Conservation (phyloP, 2,888 invertebrate genomes). For the Scelioninae gen. 2 region DNA sequence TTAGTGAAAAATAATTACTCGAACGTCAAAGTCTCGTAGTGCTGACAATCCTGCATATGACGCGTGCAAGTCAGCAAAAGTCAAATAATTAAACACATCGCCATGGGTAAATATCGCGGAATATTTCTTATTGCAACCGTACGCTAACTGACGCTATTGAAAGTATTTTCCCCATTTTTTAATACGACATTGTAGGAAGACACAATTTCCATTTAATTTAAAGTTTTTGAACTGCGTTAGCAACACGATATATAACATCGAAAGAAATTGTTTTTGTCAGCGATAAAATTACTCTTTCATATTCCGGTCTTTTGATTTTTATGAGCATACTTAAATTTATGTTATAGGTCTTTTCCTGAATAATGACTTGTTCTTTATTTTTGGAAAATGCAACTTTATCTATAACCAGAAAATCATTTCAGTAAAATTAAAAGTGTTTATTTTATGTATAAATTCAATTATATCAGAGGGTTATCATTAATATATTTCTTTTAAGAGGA, state of each 20-base stretch:
- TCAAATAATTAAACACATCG: conserved; percentile 20
- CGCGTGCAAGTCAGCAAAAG: neutral
- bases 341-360: neutral
- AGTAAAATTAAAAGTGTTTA: too few relatives aligned
- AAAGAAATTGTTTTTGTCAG: conserved; percentile 22
- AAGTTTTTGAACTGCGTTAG: neutral
- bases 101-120: conserved; percentile 2
- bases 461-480: too few relatives aligned
- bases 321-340: neutral
- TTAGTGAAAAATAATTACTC: conserved; percentile 26
- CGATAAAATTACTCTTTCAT: conserved; percentile 8
- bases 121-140: neutral
- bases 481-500: too few relatives aligned
- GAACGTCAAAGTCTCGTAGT: neutral
- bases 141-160: neutral
- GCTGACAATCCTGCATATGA: conserved; percentile 6
- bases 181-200: neutral
- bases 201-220: conserved; percentile 16
- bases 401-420: too few relatives aligned
- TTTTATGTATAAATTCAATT: too few relatives aligned
- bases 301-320: neutral
- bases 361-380: too few relatives aligned
- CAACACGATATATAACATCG: too few relatives aligned
- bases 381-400: too few relatives aligned
- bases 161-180: conserved; percentile 11